Evolutionary conservation across 2,797 vertebrate species (phyloP).

Genomic region (Harpagifer antarcticus): DNA sequence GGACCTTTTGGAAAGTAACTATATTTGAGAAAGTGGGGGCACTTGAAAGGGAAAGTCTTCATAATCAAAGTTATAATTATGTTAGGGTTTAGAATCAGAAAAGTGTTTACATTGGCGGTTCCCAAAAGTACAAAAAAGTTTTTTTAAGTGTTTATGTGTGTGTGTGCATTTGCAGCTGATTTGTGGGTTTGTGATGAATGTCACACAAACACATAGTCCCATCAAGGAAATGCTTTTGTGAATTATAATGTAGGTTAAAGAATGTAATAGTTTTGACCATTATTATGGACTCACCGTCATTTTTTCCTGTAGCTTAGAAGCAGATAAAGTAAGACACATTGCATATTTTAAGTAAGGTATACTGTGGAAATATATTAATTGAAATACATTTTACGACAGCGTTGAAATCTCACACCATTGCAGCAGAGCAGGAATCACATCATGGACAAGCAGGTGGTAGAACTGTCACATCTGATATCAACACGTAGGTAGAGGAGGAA

Average conservation of each 20-base stretch:
- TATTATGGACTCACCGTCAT: no score
- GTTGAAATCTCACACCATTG: no score
- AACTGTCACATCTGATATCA: constrained; percentile 27
- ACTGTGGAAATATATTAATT: no score
- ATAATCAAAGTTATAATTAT: no score
- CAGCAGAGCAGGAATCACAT: neutral
- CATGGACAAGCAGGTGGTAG: neutral
- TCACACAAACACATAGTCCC: neutral
- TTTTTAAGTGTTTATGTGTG: neutral
- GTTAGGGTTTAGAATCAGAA: no score
- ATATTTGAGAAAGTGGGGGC: neutral
- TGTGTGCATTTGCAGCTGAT: constrained; percentile 12
- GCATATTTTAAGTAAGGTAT: no score
- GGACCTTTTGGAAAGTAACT: neutral
- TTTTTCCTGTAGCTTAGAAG: no score
- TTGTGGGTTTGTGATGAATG: no score
- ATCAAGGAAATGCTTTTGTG: neutral
- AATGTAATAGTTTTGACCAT: no score
- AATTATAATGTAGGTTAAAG: no score
- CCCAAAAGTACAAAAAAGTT: neutral
- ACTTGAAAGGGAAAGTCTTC: neutral
- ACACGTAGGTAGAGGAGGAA: constrained; percentile 16
- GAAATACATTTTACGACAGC: no score
- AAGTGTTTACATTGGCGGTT: neutral
- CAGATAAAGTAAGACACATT: no score